phyloP scores from a whole-genome alignment of 1,140 invertebrate genomes.

The Bombus balteatus region DNA sequence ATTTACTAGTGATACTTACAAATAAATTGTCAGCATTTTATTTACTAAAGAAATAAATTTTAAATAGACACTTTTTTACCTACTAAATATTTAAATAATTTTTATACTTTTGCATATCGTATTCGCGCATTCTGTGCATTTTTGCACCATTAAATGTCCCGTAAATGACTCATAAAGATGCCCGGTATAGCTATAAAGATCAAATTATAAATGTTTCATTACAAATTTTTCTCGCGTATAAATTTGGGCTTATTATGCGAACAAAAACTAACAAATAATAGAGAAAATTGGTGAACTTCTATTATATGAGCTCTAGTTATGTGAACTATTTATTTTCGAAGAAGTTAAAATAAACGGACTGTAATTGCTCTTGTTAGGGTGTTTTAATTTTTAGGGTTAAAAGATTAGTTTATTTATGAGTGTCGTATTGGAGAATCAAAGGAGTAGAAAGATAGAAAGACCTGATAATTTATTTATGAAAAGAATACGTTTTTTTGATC shows the following conservation, averaged over 20 bases:
- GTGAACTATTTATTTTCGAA: not conserved
- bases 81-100: not conserved
- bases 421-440: not conserved
- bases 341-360: not conserved
- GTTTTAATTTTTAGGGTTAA: not conserved
- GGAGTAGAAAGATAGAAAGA: not conserved
- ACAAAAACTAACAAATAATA: too few species aligned
- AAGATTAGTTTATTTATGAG: not conserved
- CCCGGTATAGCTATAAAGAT: too few species aligned
- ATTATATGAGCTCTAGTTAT: too few species aligned
- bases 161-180: not conserved
- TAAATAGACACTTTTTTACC: too few species aligned
- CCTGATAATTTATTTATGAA: not conserved
- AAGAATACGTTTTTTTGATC: not conserved
- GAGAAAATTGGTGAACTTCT: not conserved
- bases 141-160: not conserved
- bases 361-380: not conserved
- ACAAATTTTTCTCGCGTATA: too few species aligned
- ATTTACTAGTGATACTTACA: not conserved
- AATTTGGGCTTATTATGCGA: too few species aligned
- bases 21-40: not conserved
- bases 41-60: not conserved
- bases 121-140: too few species aligned
- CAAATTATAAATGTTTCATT: too few species aligned
- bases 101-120: not conserved